A percentile compares a stretch with the other conserved stretches of the same genome.
Conservation (phyloP, 2,797 vertebrate species). For the Hypotaenidia philippensis region DNA sequence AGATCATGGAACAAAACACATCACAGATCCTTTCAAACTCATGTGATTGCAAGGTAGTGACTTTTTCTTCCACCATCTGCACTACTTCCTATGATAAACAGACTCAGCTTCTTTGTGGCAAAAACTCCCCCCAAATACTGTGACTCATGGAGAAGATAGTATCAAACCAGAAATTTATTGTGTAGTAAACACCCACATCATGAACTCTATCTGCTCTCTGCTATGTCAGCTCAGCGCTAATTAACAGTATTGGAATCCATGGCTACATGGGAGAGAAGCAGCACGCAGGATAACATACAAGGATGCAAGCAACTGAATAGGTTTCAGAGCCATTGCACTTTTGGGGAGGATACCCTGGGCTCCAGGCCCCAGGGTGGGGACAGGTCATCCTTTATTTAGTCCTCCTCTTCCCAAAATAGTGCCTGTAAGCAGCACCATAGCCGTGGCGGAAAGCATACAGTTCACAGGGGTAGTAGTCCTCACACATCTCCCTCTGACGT, state of each 20-base stretch:
- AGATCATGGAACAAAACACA: not conserved
- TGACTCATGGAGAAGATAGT: constrained; percentile 52
- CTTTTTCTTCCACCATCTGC: not conserved
- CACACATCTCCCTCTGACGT: constrained; percentile 88
- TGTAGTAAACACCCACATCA: constrained; percentile 52
- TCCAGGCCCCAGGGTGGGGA: constrained; percentile 22
- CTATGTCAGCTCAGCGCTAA: constrained; percentile 25
- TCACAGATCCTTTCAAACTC: not conserved
- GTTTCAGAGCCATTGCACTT: constrained; percentile 57
- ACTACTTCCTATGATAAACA: not conserved
- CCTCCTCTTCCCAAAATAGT: constrained; percentile 80
- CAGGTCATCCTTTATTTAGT: constrained; percentile 37
- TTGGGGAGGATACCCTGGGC: constrained; percentile 21
- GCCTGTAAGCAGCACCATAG: constrained; percentile 85
- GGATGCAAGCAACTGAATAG: constrained; percentile 69
- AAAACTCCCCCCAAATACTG: constrained; percentile 17
- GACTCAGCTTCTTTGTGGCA: not conserved
- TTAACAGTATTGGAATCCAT: constrained; percentile 44
- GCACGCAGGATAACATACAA: constrained; percentile 56
- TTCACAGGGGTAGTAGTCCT: constrained; percentile 88
- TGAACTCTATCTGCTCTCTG: constrained; percentile 53
- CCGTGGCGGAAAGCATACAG: constrained; percentile 82
- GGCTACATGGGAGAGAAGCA: constrained; percentile 46
- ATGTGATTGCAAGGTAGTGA: not conserved
- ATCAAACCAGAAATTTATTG: constrained; percentile 79